These are phyloP conservation scores for Lottia scabra DNA, from an alignment of 2,888 invertebrate species.

Conservation along the genomic window DNA sequence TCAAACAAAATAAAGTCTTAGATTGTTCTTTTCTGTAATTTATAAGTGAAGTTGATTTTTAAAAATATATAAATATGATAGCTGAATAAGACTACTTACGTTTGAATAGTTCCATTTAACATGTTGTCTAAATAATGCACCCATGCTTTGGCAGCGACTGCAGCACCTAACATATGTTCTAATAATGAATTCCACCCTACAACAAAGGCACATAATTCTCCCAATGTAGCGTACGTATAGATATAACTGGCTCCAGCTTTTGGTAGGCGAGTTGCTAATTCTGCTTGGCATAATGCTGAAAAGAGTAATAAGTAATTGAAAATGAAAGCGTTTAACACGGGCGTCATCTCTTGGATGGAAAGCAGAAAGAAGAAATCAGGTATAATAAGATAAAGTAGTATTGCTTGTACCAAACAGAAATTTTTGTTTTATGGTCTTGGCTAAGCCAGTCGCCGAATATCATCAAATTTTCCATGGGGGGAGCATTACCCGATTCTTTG, in stretches of 20 bases:
- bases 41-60: no score
- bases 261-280: conserved; percentile 60
- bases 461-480: no score
- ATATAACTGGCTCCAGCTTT: conserved; percentile 61
- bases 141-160: conserved; percentile 63
- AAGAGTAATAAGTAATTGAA: background rate
- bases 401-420: no score
- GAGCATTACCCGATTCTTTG: no score
- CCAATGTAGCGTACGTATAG: conserved; percentile 63
- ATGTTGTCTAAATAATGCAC: conserved; percentile 63
- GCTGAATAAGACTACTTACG: conserved; percentile 33
- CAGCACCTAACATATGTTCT: conserved; percentile 60
- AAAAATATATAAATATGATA: background rate
- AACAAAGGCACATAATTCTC: conserved; percentile 63
- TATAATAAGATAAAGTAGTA: no score
- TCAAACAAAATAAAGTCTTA: no score
- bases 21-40: no score
- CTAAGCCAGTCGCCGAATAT: no score
- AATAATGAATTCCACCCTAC: conserved; percentile 65
- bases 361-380: no score
- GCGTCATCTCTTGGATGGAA: no score
- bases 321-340: no score
- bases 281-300: conserved; percentile 63
- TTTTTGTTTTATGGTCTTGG: no score
- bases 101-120: conserved; percentile 55